Evolutionary conservation across 2,797 vertebrate species (phyloP), one percentile per base, ranked within the genome.

Genomic region (Otolemur crassicaudatus): DNA sequence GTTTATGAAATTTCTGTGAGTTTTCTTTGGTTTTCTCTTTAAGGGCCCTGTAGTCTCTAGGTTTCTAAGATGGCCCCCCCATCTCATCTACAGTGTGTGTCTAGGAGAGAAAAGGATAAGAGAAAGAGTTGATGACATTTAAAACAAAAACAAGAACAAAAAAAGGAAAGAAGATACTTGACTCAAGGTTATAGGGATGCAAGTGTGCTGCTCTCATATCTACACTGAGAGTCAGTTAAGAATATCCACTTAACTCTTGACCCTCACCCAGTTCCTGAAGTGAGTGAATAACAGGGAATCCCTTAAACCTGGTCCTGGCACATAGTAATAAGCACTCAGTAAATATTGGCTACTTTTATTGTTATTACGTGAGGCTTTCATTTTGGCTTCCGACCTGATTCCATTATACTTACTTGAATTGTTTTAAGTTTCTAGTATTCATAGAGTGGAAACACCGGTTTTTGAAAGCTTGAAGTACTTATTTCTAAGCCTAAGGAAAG

Each of bases 371-470:
- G 65, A 87, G 40, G n/a, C 17, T 91, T 67, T 67, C 93, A 91
- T 40, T 67, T 40, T 65, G 19, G n/a, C n/a, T 90, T 92, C 73
- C 69, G 43, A 65, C 19, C 31, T 79, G 70, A 65, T 79, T 95
- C 58, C 8, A 0, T 73, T 77, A 80, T 37, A 85, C 17, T 87
- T 73, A 17, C 7, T 90, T 87, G 37, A 91, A 61, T 17, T 81
- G 17, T 85, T 96, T 93, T 73, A 63, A 80, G 92, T 93, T 87
- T 94, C 76, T 70, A 90, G 43, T 90, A 29, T 81, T 70, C 29
- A 11, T 49, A 73, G 2, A 72, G 13, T 82, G 12, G 63, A 82
- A 92, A 93, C 79, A 73, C 9, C 4, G 16, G 80, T 96, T 94
- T 91, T 46, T 75, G 60, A 90, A 97, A 79, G 29, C 58, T 90